phyloP scores from a whole-genome alignment of 2,888 invertebrate genomes.

The Helicoverpa assulta region DNA sequence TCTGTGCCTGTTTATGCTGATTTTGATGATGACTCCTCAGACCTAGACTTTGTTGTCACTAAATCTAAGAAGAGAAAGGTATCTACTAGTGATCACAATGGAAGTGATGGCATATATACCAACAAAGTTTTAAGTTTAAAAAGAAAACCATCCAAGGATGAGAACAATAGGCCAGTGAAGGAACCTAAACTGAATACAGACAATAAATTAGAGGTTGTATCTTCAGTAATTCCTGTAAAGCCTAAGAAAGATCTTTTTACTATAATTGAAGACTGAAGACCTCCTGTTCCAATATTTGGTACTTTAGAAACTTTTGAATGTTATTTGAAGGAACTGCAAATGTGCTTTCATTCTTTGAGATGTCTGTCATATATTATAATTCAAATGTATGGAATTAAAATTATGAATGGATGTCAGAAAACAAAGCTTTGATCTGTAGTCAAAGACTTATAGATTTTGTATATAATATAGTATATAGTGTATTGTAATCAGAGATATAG shows the following conservation, averaged over 20 bases:
- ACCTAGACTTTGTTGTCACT: slow-evolving; percentile 81
- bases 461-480: slow-evolving; percentile 8
- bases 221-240: slow-evolving; percentile 66
- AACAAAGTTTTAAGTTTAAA: slow-evolving; percentile 83
- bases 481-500: slow-evolving; percentile 24
- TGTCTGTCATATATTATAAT: slow-evolving; percentile 19
- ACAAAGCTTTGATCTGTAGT: slow-evolving; percentile 14
- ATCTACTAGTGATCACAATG: slow-evolving; percentile 76
- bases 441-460: slow-evolving; percentile 33
- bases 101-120: slow-evolving; percentile 72
- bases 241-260: slow-evolving; percentile 72
- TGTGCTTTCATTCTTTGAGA: slow-evolving; percentile 35
- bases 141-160: slow-evolving; percentile 82
- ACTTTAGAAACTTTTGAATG: slow-evolving; percentile 22
- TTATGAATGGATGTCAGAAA: slow-evolving; percentile 21
- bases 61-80: slow-evolving; percentile 84
- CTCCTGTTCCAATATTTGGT: slow-evolving; percentile 30
- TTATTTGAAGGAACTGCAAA: slow-evolving; percentile 15
- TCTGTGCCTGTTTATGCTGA: slow-evolving; percentile 84
- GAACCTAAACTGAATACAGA: slow-evolving; percentile 74
- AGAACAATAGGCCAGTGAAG: slow-evolving; percentile 75
- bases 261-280: slow-evolving; percentile 77
- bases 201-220: slow-evolving; percentile 57
- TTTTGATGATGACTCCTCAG: slow-evolving; percentile 86
- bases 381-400: slow-evolving; percentile 13